Evolutionary conservation across 2,888 invertebrate species (phyloP), one percentile per base, ranked within the genome.

Genomic region (Muscina levida): DNA sequence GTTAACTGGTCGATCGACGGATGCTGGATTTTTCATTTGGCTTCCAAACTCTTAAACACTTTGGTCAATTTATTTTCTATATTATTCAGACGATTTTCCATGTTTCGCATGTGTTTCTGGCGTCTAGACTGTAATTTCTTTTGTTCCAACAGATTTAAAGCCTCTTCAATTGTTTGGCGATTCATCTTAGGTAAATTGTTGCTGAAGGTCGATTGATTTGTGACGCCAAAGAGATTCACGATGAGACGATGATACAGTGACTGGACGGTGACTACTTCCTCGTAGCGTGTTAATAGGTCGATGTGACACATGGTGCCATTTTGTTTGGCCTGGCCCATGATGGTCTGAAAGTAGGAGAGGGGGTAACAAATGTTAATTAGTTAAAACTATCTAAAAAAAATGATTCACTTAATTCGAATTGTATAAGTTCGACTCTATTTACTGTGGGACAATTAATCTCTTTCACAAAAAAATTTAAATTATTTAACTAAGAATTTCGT

Each of bases 321-420:
- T 4, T 96, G 91, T 87, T 96, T 95, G 0, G 96, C 96, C 85
- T 96, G 93, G 0, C 93, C 93, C 88, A 95, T 93, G 75, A 96
- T 96, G 77, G 92, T 92, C 87, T 92, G 87, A 3, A 31, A 24
- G 1, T 13, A 44, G 31, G 8, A 3, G 8, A 8, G 31, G 3
- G 8, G 3, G 31, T 5, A 3, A 31, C 8, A 8, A 31, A 31
- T 96, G 93, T 88, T 95, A 2, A 42, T 31, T 44, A 37, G 2
- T 4, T 11, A 13, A 4, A 11, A 42, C 0, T 15, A n/a, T 53
- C 96, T n/a, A n/a, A n/a, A n/a, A n/a, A n/a, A n/a, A n/a, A n/a
- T n/a, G n/a, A n/a, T n/a, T n/a, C n/a, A n/a, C n/a, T n/a, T n/a
- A n/a, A n/a, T n/a, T n/a, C n/a, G n/a, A n/a, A n/a, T n/a, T n/a